Evolutionary conservation across 64 coral and sea anemone species (phyloP), one percentile per base, ranked within the genome.

Genomic region (Montipora efflorescens): DNA sequence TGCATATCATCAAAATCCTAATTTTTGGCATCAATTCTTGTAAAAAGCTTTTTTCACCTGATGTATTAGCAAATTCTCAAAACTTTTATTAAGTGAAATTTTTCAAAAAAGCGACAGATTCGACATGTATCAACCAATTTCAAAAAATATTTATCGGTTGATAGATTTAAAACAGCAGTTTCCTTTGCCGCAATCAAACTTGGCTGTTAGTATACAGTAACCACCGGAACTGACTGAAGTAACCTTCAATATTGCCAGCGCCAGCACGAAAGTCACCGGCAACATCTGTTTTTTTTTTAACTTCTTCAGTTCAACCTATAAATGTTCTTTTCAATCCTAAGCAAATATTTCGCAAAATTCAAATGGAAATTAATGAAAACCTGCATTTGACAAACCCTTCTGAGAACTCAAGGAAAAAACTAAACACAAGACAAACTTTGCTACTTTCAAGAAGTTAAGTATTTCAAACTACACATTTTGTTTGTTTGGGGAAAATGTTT

Each of bases 301-400:
- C 5, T 23, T 36, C 36, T 36, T 36, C 36, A 36, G 36, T 36
- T 36, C 36, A 36, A 12, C 45, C 10, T 61, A 22, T 51, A 22
- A 49, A 72, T 16, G 46, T 20, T 50, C 18, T 69, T 51, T 72
- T 86, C 16, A 25, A n/a, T 4, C 8, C 14, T 45, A 49, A 12
- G 66, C 82, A 86, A 86, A 86, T 45, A 86, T 86, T 70, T 72
- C 64, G 67, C 64, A 86, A 69, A n/a, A 15, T 13, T 49, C 49
- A 43, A 50, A 44, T 2, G 48, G n/a, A 86, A 72, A 86, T 46
- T 86, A 86, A 72, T 86, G 70, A 86, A 86, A 86, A 86, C 36
- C 9, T 50, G 62, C 8, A 14, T 84, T 68, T 10, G 74, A 76
- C 21, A 12, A 64, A 3, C 9, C 61, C 19, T 67, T 14, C 62